Conservation (phyloP, 2,888 invertebrate genomes). For the Drepanosiphum platanoidis region DNA sequence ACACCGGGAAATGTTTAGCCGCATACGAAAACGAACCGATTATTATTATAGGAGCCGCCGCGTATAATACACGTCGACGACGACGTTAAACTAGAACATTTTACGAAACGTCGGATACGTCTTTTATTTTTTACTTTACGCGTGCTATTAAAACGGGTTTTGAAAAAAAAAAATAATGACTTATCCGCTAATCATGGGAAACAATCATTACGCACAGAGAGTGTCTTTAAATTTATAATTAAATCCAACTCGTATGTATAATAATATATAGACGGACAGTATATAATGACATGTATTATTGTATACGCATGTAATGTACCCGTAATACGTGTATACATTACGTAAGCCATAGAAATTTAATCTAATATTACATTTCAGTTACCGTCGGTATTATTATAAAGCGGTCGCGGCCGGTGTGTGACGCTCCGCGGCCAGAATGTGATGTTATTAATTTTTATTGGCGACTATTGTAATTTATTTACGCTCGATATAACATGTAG, state of each 20-base stretch:
- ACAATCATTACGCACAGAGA: slow-evolving; percentile 32
- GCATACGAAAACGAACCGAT: slow-evolving; percentile 36
- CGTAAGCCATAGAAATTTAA: slow-evolving; percentile 17
- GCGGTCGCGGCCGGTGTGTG: neutral
- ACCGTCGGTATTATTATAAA: slow-evolving; percentile 1
- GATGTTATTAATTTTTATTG: slow-evolving; percentile 5
- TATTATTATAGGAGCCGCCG: no score
- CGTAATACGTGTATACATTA: neutral
- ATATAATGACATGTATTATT: slow-evolving; percentile 19
- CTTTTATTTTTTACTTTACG: no score
- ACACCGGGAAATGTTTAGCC: slow-evolving; percentile 2
- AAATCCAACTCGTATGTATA: slow-evolving; percentile 29
- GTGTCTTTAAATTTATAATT: slow-evolving; percentile 39
- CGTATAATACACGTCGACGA: no score
- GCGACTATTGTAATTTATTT: slow-evolving; percentile 12
- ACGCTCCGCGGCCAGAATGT: neutral
- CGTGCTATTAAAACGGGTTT: slow-evolving; percentile 40
- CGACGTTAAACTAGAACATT: slow-evolving; percentile 39
- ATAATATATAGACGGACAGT: neutral
- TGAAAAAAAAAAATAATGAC: slow-evolving; percentile 42
- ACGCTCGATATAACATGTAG: no score
- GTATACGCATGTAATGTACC: neutral
- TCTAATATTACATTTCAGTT: slow-evolving; percentile 39
- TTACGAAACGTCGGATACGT: neutral
- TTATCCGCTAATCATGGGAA: slow-evolving; percentile 48